Conservation (phyloP, 2,797 vertebrate species). For the Dendrocincla tyrannina region DNA sequence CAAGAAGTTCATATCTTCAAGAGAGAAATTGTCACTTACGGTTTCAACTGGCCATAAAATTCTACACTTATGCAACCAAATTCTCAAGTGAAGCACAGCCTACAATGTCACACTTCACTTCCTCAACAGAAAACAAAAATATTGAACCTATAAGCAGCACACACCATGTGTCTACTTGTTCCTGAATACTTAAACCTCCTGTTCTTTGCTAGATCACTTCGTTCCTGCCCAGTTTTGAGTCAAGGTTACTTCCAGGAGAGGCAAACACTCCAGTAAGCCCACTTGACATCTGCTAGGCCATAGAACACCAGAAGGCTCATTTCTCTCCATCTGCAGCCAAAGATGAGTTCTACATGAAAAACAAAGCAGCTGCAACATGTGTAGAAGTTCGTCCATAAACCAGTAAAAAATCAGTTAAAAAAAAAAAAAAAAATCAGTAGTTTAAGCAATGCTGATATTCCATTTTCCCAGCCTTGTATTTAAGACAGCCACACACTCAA, state of each 20-base stretch:
- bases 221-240: neutral
- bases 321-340: neutral
- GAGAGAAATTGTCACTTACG: neutral
- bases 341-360: neutral
- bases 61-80: neutral
- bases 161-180: neutral
- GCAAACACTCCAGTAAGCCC: neutral
- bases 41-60: neutral
- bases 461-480: neutral
- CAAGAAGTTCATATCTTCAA: too few relatives aligned
- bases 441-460: neutral
- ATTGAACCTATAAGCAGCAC: neutral
- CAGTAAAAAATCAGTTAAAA: too few relatives aligned
- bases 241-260: neutral
- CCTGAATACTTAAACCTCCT: neutral
- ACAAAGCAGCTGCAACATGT: neutral
- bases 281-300: neutral
- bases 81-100: neutral
- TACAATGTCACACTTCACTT: neutral
- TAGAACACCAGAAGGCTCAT: neutral
- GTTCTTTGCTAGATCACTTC: neutral
- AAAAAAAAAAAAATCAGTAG: neutral
- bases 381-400: neutral
- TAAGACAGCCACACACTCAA: neutral
- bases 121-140: neutral